A percentile compares a stretch with the other conserved stretches of the same genome.
phyloP scores from a whole-genome alignment of 2,888 invertebrate species.

The Sinodicranocentrus sp. region DNA sequence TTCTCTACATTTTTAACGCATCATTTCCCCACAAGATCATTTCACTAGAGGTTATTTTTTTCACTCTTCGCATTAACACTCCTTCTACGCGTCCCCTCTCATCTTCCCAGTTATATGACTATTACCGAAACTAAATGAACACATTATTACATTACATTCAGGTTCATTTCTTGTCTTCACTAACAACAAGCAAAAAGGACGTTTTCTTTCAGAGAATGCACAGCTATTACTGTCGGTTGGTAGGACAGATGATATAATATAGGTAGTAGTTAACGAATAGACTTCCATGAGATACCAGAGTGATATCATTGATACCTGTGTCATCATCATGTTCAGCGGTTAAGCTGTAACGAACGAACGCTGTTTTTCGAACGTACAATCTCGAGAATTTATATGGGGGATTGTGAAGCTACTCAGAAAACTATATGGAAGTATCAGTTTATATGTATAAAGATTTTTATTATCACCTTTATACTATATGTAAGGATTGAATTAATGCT shows the following conservation, averaged over 20 bases:
- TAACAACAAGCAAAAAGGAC: constrained; percentile 4
- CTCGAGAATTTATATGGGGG: no score
- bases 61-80: background rate
- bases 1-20: constrained; percentile 75
- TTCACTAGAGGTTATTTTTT: constrained; percentile 57
- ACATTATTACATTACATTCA: constrained; percentile 25
- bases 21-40: constrained; percentile 76
- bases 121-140: constrained; percentile 32
- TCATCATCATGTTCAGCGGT: no score
- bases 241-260: constrained; percentile 55
- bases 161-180: constrained; percentile 24
- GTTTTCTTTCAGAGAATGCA: background rate
- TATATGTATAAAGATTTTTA: no score
- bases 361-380: no score
- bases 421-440: no score
- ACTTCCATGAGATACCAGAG: no score
- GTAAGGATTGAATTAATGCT: no score
- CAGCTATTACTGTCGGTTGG: constrained; percentile 53
- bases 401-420: no score
- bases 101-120: background rate
- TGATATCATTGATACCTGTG: no score
- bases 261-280: constrained; percentile 17
- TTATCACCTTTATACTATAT: no score
- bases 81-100: background rate
- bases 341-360: no score